Evolutionary conservation across 2,113 vertebrate species (phyloP).

Genomic region (Mixornis gularis): DNA sequence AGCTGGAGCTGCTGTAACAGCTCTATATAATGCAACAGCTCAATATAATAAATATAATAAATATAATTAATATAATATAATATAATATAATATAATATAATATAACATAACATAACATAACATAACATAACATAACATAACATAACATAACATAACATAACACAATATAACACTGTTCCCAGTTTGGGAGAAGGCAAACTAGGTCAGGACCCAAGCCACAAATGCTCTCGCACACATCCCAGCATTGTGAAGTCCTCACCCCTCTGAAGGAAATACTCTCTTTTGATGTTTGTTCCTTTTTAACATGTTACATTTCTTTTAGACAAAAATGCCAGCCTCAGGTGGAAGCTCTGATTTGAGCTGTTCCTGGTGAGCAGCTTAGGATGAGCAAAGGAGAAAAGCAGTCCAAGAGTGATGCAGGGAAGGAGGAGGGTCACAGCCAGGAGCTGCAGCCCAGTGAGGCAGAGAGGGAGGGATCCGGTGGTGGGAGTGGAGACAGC

Average conservation of each 20-base stretch:
- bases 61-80: too few species aligned
- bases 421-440: not conserved
- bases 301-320: fast-evolving
- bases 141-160: too few species aligned
- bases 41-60: too few species aligned
- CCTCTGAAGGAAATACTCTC: not conserved
- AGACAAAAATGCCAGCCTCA: not conserved
- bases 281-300: not conserved
- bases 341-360: not conserved
- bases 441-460: not conserved
- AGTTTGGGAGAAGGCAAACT: not conserved
- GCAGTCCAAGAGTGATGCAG: not conserved
- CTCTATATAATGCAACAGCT: not conserved
- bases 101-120: too few species aligned
- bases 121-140: too few species aligned
- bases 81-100: too few species aligned
- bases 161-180: not conserved
- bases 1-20: not conserved
- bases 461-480: not conserved
- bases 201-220: not conserved
- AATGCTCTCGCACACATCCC: not conserved
- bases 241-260: not conserved
- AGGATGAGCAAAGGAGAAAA: not conserved
- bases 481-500: not conserved
- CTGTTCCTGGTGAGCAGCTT: not conserved